Evolutionary conservation across 92 coral and sea anemone species (phyloP).

Genomic region (Meandrina meandrites): DNA sequence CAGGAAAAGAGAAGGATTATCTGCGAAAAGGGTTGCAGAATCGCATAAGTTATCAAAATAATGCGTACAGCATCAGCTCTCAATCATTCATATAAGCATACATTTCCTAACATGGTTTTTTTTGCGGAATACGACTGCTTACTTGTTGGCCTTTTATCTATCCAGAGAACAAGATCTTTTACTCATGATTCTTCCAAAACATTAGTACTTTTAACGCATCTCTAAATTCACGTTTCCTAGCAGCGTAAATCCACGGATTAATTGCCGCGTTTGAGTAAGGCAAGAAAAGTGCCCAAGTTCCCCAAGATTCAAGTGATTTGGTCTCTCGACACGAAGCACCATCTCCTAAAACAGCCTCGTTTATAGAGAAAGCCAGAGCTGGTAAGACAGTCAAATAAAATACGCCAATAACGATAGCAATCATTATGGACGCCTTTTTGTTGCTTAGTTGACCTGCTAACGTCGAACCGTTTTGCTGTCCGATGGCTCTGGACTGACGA

Average conservation of each 20-base stretch:
- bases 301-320: constrained; percentile 15
- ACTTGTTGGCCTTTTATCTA: not conserved
- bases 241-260: constrained; percentile 51
- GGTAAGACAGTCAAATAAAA: constrained; percentile 34
- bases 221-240: constrained; percentile 40
- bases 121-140: not conserved
- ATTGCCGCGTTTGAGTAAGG: constrained; percentile 38
- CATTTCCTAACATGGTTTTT: too few species aligned
- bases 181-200: constrained; percentile 23
- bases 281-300: constrained; percentile 30
- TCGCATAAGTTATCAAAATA: not conserved
- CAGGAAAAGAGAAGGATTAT: not conserved
- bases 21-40: not conserved
- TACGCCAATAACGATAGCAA: constrained; percentile 38
- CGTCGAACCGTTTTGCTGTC: not conserved
- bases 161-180: not conserved
- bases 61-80: not conserved
- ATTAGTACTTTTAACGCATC: constrained; percentile 15
- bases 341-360: not conserved
- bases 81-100: too few species aligned
- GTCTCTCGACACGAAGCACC: constrained; percentile 7
- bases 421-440: constrained; percentile 38
- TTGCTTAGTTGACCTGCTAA: not conserved
- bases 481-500: constrained; percentile 22
- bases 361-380: constrained; percentile 7